Base-by-base conservation (phyloP, 2,113 vertebrate species). In the Ardeotis arabs region DNA sequence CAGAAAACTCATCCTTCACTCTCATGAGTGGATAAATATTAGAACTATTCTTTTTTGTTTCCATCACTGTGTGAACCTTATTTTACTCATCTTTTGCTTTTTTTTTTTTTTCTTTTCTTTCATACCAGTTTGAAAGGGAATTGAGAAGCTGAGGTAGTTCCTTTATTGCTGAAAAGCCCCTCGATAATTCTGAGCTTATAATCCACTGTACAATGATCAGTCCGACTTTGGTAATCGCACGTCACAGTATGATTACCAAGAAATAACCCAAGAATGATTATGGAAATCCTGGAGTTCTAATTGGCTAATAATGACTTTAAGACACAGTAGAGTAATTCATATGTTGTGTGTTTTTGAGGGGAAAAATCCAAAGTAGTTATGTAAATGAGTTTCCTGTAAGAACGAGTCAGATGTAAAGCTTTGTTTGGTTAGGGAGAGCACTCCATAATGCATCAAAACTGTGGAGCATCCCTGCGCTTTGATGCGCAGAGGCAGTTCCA, bases 261-360 rank as follows among this genome's bases (percentile, higher is more conserved):
- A 96, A 94, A 91, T 91, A 96, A 89, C 95, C 91, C 91, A 94
- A 94, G 89, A 92, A 49, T 85, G 77, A 96, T 96, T 96, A 94
- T 95, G 92, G 70, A 96, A 92, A 97, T 96, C 86, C 69, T 23
- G 41, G 45, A 78, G 66, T 96, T 89, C 91, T 97, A 97, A 97
- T 93, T 96, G 95, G 91, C 87, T 95, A 96, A 96, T 96, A 95
- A 97, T 79, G 87, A 92, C 95, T 95, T 95, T 89, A 96, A 94
- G 84, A 91, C 81, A 67, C 85, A 94, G 58, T 84, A 92, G 84
- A 89, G 56, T 89, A 89, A 91, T 96, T 96, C 95, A 89, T 96
- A 95, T 84, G 69, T 87, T 95, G 77, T 93, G 69, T 93, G 89
- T 68, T 96, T 94, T 90, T 94, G 63, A 91, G 47, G 74, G 69